These are phyloP conservation scores for Dromococcyx pavoninus DNA, from an alignment of 2,797 vertebrate genomes.

Conservation along the genomic window DNA sequence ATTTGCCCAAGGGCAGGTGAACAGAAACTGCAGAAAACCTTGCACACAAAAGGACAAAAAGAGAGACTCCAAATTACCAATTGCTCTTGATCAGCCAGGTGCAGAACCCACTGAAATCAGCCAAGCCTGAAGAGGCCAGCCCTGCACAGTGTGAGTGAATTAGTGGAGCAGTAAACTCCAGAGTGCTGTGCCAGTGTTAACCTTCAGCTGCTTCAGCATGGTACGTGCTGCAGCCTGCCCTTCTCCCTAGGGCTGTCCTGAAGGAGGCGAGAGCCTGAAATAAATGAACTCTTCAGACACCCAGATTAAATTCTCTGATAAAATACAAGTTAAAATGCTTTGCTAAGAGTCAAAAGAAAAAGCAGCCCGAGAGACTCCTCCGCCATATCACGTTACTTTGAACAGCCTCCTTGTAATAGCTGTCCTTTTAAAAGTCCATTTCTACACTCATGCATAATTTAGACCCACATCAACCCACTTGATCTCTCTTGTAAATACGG, in stretches of 20 bases:
- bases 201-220: neutral
- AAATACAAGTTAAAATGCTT: neutral
- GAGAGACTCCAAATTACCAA: neutral
- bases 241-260: too few species aligned
- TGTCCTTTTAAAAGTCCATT: neutral
- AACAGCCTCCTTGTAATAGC: neutral
- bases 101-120: neutral
- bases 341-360: neutral
- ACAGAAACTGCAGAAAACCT: too few species aligned
- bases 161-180: neutral
- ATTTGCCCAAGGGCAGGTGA: neutral
- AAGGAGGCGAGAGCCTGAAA: neutral
- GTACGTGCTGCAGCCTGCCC: neutral
- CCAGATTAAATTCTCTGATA: neutral
- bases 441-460: neutral
- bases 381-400: neutral
- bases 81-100: neutral
- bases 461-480: neutral
- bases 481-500: neutral
- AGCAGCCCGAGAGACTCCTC: neutral
- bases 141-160: neutral
- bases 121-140: neutral
- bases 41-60: neutral
- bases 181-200: neutral
- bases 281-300: neutral